phyloP scores from a whole-genome alignment of 2,797 vertebrate genomes.

The Somateria mollissima region DNA sequence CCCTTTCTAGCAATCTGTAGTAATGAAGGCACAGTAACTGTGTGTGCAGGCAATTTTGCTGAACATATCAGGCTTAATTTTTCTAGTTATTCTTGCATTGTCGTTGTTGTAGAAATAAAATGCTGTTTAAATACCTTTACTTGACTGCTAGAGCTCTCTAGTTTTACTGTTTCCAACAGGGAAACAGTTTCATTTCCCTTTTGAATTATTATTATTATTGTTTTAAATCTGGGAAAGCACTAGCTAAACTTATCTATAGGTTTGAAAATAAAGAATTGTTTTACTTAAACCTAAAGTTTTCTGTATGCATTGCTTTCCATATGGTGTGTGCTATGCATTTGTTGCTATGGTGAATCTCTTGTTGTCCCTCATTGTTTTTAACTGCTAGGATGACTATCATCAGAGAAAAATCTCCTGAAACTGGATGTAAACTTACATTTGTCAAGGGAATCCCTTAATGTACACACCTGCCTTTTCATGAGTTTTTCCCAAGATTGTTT shows the following conservation, averaged over 20 bases:
- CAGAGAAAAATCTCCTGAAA: slow-evolving; percentile 57
- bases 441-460: slow-evolving; percentile 39
- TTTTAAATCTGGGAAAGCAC: background rate
- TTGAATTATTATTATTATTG: background rate
- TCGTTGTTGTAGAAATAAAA: background rate
- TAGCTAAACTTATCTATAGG: background rate
- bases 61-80: background rate
- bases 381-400: slow-evolving; percentile 29
- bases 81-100: background rate
- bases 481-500: background rate
- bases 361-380: slow-evolving; percentile 54
- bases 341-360: slow-evolving; percentile 45
- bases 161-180: background rate
- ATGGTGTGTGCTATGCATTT: background rate
- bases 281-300: slow-evolving; percentile 21
- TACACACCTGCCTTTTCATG: slow-evolving; percentile 37
- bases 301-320: background rate
- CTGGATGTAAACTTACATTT: slow-evolving; percentile 25
- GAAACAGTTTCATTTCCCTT: slow-evolving; percentile 4
- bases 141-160: background rate
- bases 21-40: background rate
- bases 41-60: background rate
- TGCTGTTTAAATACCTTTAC: background rate
- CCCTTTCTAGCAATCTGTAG: background rate
- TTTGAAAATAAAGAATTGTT: background rate